phyloP scores from a whole-genome alignment of 2,113 vertebrate species.

The Aleadryas rufinucha region DNA sequence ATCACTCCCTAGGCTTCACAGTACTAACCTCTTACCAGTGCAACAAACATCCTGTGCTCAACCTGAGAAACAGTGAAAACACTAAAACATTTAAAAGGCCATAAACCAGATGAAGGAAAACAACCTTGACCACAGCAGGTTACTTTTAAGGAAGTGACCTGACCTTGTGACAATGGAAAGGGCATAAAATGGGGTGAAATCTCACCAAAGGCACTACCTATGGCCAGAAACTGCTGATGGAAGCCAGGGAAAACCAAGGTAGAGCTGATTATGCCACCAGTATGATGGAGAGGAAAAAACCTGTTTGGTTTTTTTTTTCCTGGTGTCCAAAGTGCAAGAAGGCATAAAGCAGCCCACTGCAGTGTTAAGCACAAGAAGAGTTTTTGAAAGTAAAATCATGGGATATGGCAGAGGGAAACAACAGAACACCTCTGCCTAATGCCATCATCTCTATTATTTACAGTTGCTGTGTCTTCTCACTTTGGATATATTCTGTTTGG shows the following conservation, averaged over 20 bases:
- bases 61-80: slow-evolving; percentile 22
- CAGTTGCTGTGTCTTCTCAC: not conserved
- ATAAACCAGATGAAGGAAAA: slow-evolving; percentile 17
- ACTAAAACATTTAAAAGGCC: slow-evolving; percentile 39
- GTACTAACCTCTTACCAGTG: slow-evolving; percentile 17
- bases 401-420: not conserved
- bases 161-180: not conserved
- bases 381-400: not conserved
- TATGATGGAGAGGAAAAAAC: not conserved
- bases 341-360: not conserved
- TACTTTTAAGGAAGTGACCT: not conserved
- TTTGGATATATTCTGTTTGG: not conserved
- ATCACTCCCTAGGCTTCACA: slow-evolving; percentile 42
- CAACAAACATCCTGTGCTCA: slow-evolving; percentile 41
- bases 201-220: not conserved
- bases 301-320: accelerated
- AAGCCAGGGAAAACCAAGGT: not conserved
- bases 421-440: not conserved
- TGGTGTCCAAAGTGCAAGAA: not conserved
- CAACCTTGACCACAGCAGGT: slow-evolving; percentile 20
- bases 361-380: not conserved
- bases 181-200: not conserved
- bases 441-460: not conserved
- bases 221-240: not conserved
- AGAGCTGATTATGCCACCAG: not conserved